Evolutionary conservation across 2,113 vertebrate genomes (phyloP), one percentile per base, ranked within the genome.

Genomic region (Rhinichthys klamathensis): DNA sequence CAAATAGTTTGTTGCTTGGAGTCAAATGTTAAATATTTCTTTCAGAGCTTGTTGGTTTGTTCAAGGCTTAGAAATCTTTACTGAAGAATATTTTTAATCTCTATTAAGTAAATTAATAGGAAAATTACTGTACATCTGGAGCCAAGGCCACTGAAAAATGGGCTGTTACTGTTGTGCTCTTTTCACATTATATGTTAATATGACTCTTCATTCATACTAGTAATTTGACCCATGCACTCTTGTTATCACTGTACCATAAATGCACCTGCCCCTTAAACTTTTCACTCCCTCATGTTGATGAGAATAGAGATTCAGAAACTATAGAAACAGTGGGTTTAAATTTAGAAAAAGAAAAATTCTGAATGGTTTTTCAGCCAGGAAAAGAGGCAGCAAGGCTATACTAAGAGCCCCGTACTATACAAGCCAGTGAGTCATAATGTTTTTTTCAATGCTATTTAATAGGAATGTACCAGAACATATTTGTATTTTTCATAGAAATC

Each of bases 401-500:
- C 44, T 70, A 60, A 86, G 54, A 65, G 46, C 30, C 23, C 44
- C 4, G 76, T 67, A 72, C 49, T 54, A 44, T 44, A 16, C 58
- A 41, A 80, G 65, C 65, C 44, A 67, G 25, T 82, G 80, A 82
- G 67, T 82, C 80, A 82, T 72, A 18, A 32, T 51, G 56, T 82
- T 72, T 82, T 72, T 82, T 72, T 72, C 80, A 72, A 56, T 72
- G 80, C 49, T 38, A 82, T 82, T 82, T 82, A 54, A 30, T 51
- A 82, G 80, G 49, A 82, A 82, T 54, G 18, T 32, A 61, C 15
- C 44, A 32, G 61, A 32, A 51, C 54, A 74, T 30, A 38, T 54
- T 87, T 84, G 76, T 58, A 23, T 73, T 79, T 76, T 85, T 77
- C 6, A 56, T 18, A 49, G 74, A 87, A 84, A 60, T 32, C 35